These are phyloP conservation scores for Ctenodactylus gundi DNA, from an alignment of 2,113 vertebrate species.

Conservation along the genomic window DNA sequence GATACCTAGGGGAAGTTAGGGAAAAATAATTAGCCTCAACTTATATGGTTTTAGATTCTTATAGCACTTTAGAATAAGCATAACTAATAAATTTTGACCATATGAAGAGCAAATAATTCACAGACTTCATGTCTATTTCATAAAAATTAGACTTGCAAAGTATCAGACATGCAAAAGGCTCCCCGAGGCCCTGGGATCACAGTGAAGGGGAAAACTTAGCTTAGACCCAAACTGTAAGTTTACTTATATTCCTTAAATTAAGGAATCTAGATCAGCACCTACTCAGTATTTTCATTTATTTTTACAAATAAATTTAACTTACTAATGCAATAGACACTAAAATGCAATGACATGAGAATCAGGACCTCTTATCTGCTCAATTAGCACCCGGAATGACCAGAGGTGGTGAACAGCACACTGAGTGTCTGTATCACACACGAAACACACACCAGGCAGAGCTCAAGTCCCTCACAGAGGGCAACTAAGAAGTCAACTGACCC, in stretches of 20 bases:
- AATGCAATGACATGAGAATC: neutral
- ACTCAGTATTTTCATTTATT: neutral
- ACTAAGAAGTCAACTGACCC: too few relatives aligned
- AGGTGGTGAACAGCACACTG: neutral
- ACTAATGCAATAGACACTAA: neutral
- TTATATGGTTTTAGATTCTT: neutral
- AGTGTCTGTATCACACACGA: neutral
- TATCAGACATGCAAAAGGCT: neutral
- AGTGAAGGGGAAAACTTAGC: neutral
- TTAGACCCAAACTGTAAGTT: neutral
- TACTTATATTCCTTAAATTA: neutral
- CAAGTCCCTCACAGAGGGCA: rapidly evolving
- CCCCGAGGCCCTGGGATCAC: neutral
- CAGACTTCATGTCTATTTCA: neutral
- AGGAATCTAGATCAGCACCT: neutral
- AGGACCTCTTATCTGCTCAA: neutral
- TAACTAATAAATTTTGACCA: neutral
- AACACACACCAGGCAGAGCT: rapidly evolving
- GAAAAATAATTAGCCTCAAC: neutral
- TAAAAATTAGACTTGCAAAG: neutral
- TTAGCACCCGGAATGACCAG: too few relatives aligned
- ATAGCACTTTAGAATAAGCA: neutral
- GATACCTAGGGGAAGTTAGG: neutral
- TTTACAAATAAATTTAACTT: neutral
- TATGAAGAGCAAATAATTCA: neutral